Conservation (phyloP, 1,140 invertebrate genomes). For the Drosophila saltans region DNA sequence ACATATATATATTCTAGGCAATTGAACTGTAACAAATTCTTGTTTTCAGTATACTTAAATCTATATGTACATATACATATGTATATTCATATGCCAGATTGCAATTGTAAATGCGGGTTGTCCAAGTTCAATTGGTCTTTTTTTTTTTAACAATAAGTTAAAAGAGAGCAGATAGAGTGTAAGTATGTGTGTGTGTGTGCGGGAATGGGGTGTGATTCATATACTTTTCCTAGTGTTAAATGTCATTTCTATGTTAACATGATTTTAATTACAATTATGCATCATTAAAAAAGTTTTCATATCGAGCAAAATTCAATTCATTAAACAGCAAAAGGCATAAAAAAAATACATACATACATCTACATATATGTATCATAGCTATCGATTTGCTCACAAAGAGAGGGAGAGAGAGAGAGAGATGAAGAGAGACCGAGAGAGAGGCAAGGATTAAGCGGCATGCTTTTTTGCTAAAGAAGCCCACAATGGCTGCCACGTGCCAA, state of each 20-base stretch:
- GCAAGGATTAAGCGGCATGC: slow-evolving; percentile 55
- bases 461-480: slow-evolving; percentile 43
- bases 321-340: neutral
- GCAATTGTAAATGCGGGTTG: slow-evolving; percentile 30
- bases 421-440: neutral
- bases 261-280: slow-evolving; percentile 65
- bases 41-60: neutral
- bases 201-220: neutral
- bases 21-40: slow-evolving; percentile 21
- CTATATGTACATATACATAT: neutral
- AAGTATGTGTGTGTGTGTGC: too few species aligned
- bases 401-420: neutral
- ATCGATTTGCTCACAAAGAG: slow-evolving; percentile 5
- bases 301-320: slow-evolving; percentile 6
- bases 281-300: slow-evolving; percentile 34
- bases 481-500: slow-evolving; percentile 56
- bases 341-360: neutral
- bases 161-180: neutral
- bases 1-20: neutral
- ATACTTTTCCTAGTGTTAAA: slow-evolving; percentile 47
- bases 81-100: neutral
- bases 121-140: slow-evolving; percentile 49
- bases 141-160: neutral
- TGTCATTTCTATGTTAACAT: slow-evolving; percentile 61
- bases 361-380: neutral